A percentile compares a stretch with the other conserved stretches of the same genome.
Conservation (phyloP, 1,140 invertebrate species). For the Drosophila seguyi region DNA sequence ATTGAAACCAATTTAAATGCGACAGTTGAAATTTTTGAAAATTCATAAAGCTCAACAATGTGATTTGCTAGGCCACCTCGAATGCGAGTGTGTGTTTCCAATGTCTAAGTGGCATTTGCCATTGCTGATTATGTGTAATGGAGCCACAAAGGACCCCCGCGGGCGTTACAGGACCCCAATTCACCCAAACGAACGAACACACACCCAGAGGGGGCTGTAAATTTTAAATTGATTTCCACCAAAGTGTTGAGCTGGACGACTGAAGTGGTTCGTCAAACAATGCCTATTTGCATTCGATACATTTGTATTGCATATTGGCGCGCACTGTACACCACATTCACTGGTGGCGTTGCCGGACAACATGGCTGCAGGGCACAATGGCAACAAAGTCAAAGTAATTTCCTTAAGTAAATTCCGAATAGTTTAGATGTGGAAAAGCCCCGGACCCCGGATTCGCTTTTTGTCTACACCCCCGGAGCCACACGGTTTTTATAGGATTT, state of each 20-base stretch:
- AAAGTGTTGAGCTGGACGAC: slow-evolving; percentile 39
- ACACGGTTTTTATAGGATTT: slow-evolving; percentile 43
- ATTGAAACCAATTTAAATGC: background rate
- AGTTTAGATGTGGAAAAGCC: slow-evolving; percentile 30
- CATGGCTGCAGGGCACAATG: slow-evolving; percentile 2
- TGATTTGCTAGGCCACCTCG: background rate
- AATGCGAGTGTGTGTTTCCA: background rate
- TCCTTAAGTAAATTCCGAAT: slow-evolving; percentile 63
- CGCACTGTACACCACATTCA: background rate
- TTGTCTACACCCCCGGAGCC: slow-evolving; percentile 29
- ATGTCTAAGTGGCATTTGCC: background rate
- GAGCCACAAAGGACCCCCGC: slow-evolving; percentile 9
- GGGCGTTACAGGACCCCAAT: slow-evolving; percentile 7
- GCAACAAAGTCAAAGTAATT: slow-evolving; percentile 62
- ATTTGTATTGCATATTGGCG: slow-evolving; percentile 46
- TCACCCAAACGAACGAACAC: background rate
- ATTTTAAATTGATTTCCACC: slow-evolving; percentile 57
- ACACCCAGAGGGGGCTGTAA: background rate
- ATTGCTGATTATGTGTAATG: slow-evolving; percentile 31
- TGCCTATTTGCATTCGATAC: slow-evolving; percentile 55
- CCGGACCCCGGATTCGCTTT: slow-evolving; percentile 14
- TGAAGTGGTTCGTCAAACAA: slow-evolving; percentile 49
- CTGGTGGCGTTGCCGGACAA: background rate
- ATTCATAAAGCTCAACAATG: slow-evolving; percentile 4
- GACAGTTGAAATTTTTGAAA: background rate